Conservation (phyloP, 2,113 vertebrate genomes). For the Hemiscyllium ocellatum region DNA sequence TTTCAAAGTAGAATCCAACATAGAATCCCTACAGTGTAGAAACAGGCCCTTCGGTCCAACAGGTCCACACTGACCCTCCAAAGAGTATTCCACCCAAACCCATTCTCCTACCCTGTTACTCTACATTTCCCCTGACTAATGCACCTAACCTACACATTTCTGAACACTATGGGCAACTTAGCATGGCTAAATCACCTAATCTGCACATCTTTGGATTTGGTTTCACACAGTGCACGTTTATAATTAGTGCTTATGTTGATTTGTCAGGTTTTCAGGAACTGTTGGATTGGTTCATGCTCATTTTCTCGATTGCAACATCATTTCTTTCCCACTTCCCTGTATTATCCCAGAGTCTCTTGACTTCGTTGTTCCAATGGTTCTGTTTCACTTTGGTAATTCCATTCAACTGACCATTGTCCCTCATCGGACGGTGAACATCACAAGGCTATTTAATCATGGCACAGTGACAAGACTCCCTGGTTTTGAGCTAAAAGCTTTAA, state of each 20-base stretch:
- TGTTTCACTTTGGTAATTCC: background rate
- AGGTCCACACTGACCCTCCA: too few relatives aligned
- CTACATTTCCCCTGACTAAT: too few relatives aligned
- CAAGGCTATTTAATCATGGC: background rate
- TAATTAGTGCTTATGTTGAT: background rate
- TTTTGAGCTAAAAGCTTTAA: too few relatives aligned
- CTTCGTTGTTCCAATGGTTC: background rate
- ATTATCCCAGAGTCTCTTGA: background rate
- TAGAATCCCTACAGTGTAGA: too few relatives aligned
- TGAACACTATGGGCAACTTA: too few relatives aligned
- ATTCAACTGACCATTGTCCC: background rate
- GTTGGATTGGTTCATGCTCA: background rate
- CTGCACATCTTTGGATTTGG: background rate
- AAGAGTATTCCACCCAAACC: too few relatives aligned
- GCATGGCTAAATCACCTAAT: too few relatives aligned
- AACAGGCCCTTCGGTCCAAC: too few relatives aligned
- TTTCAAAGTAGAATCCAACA: too few relatives aligned
- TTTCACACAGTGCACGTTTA: background rate
- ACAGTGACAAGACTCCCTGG: too few relatives aligned
- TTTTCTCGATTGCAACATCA: background rate
- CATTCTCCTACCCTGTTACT: too few relatives aligned
- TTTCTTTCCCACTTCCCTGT: background rate
- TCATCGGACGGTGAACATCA: background rate
- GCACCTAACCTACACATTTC: too few relatives aligned
- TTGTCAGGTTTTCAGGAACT: background rate